Conservation (phyloP, 2,797 vertebrate genomes). For the Dendrocincla fuliginosa region DNA sequence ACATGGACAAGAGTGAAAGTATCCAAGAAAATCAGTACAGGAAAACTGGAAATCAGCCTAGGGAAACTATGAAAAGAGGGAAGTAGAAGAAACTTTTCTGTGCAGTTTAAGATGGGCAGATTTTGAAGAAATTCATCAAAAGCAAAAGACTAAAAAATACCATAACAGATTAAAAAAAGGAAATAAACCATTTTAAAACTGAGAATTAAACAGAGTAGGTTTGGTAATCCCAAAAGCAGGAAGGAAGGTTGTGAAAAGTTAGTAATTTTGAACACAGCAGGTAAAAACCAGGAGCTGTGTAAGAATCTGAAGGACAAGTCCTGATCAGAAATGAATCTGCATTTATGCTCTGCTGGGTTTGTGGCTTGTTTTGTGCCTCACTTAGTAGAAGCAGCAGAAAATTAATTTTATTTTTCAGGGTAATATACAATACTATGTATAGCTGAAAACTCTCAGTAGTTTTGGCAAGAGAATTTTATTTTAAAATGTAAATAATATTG, state of each 20-base stretch:
- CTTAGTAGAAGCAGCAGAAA: background rate
- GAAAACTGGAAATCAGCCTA: background rate
- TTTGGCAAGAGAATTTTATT: background rate
- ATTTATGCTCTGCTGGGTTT: background rate
- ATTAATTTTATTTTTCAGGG: background rate
- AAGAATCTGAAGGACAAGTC: background rate
- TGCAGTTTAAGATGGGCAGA: background rate
- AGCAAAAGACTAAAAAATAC: background rate
- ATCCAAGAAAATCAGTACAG: background rate
- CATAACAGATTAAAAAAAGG: background rate
- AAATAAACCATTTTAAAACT: background rate
- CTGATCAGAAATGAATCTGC: background rate
- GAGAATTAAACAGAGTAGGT: background rate
- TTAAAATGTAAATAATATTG: background rate
- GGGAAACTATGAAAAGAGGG: background rate
- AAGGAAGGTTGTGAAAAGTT: background rate
- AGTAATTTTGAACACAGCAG: background rate
- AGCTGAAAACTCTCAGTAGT: background rate
- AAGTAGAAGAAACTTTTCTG: background rate
- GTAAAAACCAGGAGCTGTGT: background rate
- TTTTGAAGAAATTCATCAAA: background rate
- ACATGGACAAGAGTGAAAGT: background rate
- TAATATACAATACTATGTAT: rapidly evolving
- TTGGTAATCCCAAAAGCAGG: background rate
- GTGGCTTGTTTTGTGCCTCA: background rate